Evolutionary conservation across 2,797 vertebrate genomes (phyloP).

Genomic region (Simalia tracyae): DNA sequence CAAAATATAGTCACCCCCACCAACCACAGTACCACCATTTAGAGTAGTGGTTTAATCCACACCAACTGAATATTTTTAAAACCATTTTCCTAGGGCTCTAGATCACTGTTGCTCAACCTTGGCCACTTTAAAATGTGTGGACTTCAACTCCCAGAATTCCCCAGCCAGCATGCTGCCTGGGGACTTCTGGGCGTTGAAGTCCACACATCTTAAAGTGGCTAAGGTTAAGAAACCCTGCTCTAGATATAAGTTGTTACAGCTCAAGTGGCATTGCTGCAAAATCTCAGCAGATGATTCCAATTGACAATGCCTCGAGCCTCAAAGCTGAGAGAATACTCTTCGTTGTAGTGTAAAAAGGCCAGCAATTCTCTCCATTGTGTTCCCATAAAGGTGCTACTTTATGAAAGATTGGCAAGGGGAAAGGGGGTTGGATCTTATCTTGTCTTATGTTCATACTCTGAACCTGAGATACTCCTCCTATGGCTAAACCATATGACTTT

Average conservation of each 20-base stretch:
- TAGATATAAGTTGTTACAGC: slow-evolving; percentile 39
- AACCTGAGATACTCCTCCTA: neutral
- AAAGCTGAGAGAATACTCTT: slow-evolving; percentile 36
- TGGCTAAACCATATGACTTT: neutral
- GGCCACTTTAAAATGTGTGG: too few relatives aligned
- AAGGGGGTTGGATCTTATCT: neutral
- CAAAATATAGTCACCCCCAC: slow-evolving; percentile 15
- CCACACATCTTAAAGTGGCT: too few relatives aligned
- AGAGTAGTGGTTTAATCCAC: slow-evolving; percentile 21
- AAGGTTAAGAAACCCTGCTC: neutral
- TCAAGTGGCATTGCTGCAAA: slow-evolving; percentile 47
- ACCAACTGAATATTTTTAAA: slow-evolving; percentile 41
- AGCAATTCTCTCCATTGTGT: slow-evolving; percentile 38
- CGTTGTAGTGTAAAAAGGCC: slow-evolving; percentile 35
- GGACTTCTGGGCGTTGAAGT: too few relatives aligned
- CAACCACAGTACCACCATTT: slow-evolving; percentile 7
- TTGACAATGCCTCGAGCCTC: slow-evolving; percentile 35
- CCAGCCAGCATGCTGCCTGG: too few relatives aligned
- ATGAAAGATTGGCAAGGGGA: neutral
- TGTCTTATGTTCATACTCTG: neutral
- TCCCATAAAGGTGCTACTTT: slow-evolving; percentile 28
- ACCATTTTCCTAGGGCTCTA: slow-evolving; percentile 5
- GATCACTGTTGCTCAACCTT: too few relatives aligned
- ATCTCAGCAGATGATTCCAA: slow-evolving; percentile 49
- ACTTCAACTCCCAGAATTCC: too few relatives aligned